Percentiles rank a stretch among this genome's conserved stretches.
Conservation (phyloP, 2,888 invertebrate species). For the Cecidostiba fungosa region DNA sequence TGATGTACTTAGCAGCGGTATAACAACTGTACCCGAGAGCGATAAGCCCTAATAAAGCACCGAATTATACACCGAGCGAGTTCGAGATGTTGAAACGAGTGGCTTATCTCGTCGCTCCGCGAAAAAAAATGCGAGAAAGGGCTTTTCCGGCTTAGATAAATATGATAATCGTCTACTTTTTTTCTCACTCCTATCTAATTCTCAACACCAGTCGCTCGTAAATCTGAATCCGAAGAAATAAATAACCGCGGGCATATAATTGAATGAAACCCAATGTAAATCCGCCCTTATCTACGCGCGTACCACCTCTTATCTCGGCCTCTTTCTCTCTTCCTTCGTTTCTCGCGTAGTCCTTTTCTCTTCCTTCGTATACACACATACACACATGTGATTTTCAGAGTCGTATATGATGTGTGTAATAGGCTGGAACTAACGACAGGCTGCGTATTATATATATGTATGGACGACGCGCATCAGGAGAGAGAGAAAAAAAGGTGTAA, state of each 20-base stretch:
- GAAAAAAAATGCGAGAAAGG: not conserved
- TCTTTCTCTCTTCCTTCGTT: not conserved
- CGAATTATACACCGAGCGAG: not conserved
- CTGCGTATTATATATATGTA: not conserved
- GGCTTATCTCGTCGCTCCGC: not conserved
- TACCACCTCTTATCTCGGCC: slow-evolving; percentile 22
- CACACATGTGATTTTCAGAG: slow-evolving; percentile 37
- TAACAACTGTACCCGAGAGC: not conserved
- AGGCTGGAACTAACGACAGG: slow-evolving; percentile 58
- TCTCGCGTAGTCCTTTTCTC: not conserved
- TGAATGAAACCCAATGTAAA: slow-evolving; percentile 55
- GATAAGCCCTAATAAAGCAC: not conserved
- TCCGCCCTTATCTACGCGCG: slow-evolving; percentile 41
- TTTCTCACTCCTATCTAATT: not conserved
- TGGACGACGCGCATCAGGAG: not conserved
- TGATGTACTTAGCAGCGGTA: not conserved
- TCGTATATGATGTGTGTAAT: slow-evolving; percentile 59
- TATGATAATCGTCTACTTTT: not conserved
- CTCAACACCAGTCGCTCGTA: not conserved
- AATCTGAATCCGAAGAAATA: slow-evolving; percentile 6
- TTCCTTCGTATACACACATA: not conserved
- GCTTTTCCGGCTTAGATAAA: slow-evolving; percentile 4
- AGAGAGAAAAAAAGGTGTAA: slow-evolving; percentile 30
- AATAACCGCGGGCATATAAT: slow-evolving; percentile 41
- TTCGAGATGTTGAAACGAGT: not conserved